Evolutionary conservation across 2,113 vertebrate genomes (phyloP), one percentile per base, ranked within the genome.

Genomic region (Vidua macroura): DNA sequence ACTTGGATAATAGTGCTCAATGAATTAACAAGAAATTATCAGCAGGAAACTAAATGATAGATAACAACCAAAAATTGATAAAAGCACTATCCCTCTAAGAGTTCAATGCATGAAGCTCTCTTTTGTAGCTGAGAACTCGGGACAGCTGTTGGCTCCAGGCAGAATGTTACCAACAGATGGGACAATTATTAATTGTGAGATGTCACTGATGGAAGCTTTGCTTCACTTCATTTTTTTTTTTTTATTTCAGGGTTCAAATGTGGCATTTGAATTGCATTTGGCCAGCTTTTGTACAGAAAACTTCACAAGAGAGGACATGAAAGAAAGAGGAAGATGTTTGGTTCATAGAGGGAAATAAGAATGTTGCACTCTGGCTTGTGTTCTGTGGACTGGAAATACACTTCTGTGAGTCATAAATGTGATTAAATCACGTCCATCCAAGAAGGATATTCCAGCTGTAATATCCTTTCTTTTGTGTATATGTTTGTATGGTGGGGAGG

Each of bases 131-230:
- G 89, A 82, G 59, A 79, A 64, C 37, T 2, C 67, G 51, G 49
- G 59, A 89, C 91, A 96, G 91, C 94, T 96, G 93, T 46, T 92
- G 78, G 81, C 93, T 92, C 53, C 67, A 88, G 89, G 93, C 89
- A 95, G 69, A 83, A 85, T 74, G 80, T 35, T 49, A 72, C 37
- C 49, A 93, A 91, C 93, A 95, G 94, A 96, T 69, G 81, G 83
- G 84, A 89, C 81, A 87, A 48, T 89, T 84, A 87, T 55, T 92
- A 92, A 94, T 31, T 62, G 24, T 66, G 74, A 85, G 51, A 69
- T 69, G 75, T 91, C 75, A 62, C 66, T 10, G 23, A 72, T 6
- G 13, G 49, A 68, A 56, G 70, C 51, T 86, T 73, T 76, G 51
- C 43, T 94, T 89, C 66, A 56, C 28, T 64, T 64, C 23, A 14